Base-by-base conservation (phyloP, 2,113 vertebrate species). In the Notothenia coriiceps region DNA sequence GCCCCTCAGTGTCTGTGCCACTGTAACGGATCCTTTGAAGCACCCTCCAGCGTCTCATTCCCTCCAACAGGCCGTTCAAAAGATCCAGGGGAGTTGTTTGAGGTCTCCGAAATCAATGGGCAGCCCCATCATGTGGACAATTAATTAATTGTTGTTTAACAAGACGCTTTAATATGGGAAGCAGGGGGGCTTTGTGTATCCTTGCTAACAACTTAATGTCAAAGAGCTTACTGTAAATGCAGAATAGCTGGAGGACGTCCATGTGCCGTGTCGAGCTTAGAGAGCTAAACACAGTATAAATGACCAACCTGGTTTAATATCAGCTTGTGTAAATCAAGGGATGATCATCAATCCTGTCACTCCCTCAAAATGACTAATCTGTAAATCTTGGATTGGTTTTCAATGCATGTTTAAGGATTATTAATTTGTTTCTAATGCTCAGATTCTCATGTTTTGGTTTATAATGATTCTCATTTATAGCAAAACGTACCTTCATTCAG, bases 371-470 rank as follows among this genome's bases (percentile, higher is more conserved):
- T 11, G 2, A 47, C 14, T 10, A 15, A 14, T 62, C 18, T 77
- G 46, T 50, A 33, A 65, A 65, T 35, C 44, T 62, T 29, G 25
- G 49, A 61, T 33, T 43, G 12, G 3, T 33, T 55, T 57, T 76
- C 25, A 18, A 4, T 22, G 55, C 49, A 35, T 55, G 46, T 35
- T 50, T 40, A 59, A 67, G 33, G 40, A 71, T 80, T 55, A 62
- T 68, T n/a, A 50, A 85, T 60, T 67, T 82, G 22, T 70, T 63
- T 1, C 4, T 46, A 69, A 25, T 17, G 60, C n/a, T 56, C 50
- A 57, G 11, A 73, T 56, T 44, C 18, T 44, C 18, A 52, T 35
- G 4, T 35, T 35, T 35, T 40, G 35, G 35, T 40, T 40, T 40
- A 40, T 40, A 40, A 40, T 40, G 6, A 40, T 40, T 40, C 5